A percentile compares a stretch with the other conserved stretches of the same genome.
phyloP scores from a whole-genome alignment of 2,113 vertebrate species.

The Corythaeola cristata region DNA sequence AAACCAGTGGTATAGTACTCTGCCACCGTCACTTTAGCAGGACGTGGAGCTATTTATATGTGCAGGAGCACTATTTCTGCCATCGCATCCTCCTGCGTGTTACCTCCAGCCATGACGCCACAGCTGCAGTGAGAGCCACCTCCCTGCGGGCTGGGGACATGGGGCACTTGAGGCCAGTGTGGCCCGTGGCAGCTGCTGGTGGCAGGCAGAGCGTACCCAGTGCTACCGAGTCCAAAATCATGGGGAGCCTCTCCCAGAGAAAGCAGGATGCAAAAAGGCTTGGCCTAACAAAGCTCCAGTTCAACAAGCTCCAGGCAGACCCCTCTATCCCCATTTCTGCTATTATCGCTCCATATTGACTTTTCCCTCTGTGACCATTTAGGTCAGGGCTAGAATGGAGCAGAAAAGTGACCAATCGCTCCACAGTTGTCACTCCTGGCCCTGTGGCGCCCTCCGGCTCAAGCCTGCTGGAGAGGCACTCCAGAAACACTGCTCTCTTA shows the following conservation, averaged over 20 bases:
- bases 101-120: accelerated
- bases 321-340: accelerated
- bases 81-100: accelerated
- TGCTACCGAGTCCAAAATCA: accelerated
- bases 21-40: not conserved
- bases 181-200: not conserved
- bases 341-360: accelerated
- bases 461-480: accelerated
- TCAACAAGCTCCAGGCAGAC: not conserved
- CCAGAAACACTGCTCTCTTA: accelerated
- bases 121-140: accelerated
- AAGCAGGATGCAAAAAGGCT: not conserved
- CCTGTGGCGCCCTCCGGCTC: not conserved
- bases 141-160: accelerated
- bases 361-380: not conserved
- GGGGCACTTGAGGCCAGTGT: accelerated
- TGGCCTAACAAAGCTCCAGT: not conserved
- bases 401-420: accelerated
- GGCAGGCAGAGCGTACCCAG: too few relatives aligned
- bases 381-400: too few relatives aligned
- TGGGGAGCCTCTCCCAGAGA: accelerated
- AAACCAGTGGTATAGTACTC: not conserved
- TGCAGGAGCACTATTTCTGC: not conserved
- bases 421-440: accelerated
- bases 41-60: not conserved